These are phyloP conservation scores for Shinisaurus crocodilurus DNA, from an alignment of 2,113 vertebrate genomes.

Conservation along the genomic window DNA sequence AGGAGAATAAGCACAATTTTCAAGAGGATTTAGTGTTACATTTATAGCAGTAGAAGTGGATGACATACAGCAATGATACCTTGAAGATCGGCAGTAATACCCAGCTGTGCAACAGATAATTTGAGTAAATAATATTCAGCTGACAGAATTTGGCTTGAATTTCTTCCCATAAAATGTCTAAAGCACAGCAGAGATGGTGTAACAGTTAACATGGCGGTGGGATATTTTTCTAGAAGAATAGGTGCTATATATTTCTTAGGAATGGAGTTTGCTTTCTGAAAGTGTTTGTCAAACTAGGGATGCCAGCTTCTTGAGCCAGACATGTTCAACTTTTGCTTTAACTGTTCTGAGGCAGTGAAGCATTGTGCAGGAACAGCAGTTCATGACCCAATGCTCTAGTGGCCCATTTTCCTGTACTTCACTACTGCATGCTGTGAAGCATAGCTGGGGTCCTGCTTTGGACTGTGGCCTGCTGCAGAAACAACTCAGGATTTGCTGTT, in stretches of 20 bases:
- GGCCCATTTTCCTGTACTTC: not conserved
- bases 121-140: conserved; percentile 43
- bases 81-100: conserved; percentile 29
- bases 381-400: not conserved
- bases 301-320: too few species aligned
- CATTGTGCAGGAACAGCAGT: too few species aligned
- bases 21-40: conserved; percentile 66
- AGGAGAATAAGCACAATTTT: conserved; percentile 52
- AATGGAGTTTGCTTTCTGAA: not conserved
- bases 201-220: conserved; percentile 22
- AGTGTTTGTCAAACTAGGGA: not conserved
- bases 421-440: not conserved
- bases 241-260: not conserved
- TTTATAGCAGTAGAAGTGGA: conserved; percentile 61
- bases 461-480: not conserved
- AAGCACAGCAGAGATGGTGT: conserved; percentile 56
- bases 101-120: conserved; percentile 2
- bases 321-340: too few species aligned
- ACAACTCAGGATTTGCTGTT: not conserved
- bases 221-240: not conserved
- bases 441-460: not conserved
- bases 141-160: conserved; percentile 47
- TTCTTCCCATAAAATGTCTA: conserved; percentile 58
- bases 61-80: conserved; percentile 40
- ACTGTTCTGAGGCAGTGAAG: not conserved